phyloP scores from a whole-genome alignment of 2,888 invertebrate species.

The Pristionchus japonicus region DNA sequence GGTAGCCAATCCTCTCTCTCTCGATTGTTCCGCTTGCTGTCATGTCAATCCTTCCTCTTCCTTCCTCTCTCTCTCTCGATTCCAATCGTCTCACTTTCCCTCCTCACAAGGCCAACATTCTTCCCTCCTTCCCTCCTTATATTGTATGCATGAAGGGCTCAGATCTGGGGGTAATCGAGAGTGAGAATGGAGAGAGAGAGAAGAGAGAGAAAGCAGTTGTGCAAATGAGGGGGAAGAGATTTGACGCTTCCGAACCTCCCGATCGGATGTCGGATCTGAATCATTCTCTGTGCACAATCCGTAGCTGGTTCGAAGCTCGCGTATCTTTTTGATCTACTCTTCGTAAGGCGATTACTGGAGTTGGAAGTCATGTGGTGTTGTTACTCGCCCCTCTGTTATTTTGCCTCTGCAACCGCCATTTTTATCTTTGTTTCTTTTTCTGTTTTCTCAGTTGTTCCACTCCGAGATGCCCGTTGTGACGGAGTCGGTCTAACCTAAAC shows the following conservation, averaged over 20 bases:
- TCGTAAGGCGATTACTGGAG: not conserved
- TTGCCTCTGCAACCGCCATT: too few species aligned
- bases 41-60: slow-evolving; percentile 16
- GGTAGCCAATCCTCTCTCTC: not conserved
- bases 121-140: not conserved
- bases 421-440: too few species aligned
- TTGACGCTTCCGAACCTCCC: not conserved
- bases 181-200: slow-evolving; percentile 24
- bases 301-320: not conserved
- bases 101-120: slow-evolving; percentile 23
- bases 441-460: too few species aligned
- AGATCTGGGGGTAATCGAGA: slow-evolving; percentile 26
- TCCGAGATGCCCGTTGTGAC: too few species aligned
- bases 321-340: not conserved
- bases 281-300: not conserved
- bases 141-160: slow-evolving; percentile 21
- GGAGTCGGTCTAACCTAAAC: too few species aligned
- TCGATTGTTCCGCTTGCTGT: slow-evolving; percentile 32
- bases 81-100: slow-evolving; percentile 9
- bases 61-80: not conserved
- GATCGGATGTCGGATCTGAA: not conserved
- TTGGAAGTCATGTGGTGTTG: not conserved
- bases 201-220: slow-evolving; percentile 21
- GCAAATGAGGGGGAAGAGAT: slow-evolving; percentile 10
- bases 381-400: not conserved